Conservation (phyloP, 2,888 invertebrate genomes). For the Nudaria mundana region DNA sequence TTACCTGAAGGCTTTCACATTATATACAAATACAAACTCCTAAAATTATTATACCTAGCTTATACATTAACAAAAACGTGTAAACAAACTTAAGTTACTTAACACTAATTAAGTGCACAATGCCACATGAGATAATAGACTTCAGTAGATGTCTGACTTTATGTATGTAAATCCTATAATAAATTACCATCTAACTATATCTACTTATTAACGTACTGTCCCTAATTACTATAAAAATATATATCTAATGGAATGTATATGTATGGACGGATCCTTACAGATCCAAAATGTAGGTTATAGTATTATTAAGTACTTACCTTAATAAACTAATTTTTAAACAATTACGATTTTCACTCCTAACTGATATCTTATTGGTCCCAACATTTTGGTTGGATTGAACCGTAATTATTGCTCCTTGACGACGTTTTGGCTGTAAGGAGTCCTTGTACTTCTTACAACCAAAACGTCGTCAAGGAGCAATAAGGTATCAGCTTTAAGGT, state of each 20-base stretch:
- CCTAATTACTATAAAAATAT: not conserved
- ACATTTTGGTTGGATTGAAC: no score
- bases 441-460: no score
- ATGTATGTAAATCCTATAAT: not conserved
- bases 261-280: conserved; percentile 55
- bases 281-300: conserved; percentile 3
- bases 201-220: no score
- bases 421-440: no score
- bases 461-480: no score
- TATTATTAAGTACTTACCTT: not conserved
- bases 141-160: conserved; percentile 13
- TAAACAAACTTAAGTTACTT: not conserved
- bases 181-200: not conserved
- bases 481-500: no score
- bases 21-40: conserved; percentile 35
- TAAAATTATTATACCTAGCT: conserved; percentile 5
- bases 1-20: conserved; percentile 55
- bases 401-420: no score
- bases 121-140: conserved; percentile 34
- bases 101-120: conserved; percentile 37
- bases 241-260: conserved; percentile 54
- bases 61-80: not conserved
- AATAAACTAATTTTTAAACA: not conserved
- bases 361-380: no score
- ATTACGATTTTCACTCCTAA: no score